Conservation (phyloP, 2,888 invertebrate species). For the Sympetrum striolatum region DNA sequence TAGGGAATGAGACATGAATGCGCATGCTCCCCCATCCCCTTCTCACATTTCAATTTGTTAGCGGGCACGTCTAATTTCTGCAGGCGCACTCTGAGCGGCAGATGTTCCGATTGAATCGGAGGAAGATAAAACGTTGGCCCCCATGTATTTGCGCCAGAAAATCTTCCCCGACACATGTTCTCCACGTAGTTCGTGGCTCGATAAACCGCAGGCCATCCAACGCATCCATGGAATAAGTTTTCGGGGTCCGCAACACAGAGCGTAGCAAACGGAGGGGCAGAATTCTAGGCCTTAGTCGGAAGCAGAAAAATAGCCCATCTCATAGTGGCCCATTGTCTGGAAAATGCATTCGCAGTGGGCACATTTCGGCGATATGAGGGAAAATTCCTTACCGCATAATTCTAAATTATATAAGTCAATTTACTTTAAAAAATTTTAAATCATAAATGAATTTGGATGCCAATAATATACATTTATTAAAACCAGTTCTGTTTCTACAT, state of each 20-base stretch:
- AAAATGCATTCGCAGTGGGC: too few species aligned
- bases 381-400: background rate
- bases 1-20: background rate
- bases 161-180: background rate
- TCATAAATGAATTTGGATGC: too few species aligned
- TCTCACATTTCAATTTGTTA: background rate
- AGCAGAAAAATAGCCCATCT: background rate
- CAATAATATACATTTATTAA: too few species aligned
- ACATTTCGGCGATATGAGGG: background rate
- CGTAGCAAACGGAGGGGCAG: background rate
- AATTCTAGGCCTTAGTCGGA: background rate
- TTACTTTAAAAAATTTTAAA: too few species aligned
- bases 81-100: background rate
- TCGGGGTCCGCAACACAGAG: background rate
- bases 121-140: background rate
- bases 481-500: too few species aligned
- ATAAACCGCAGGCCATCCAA: slow-evolving; percentile 10
- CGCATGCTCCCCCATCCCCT: background rate
- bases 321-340: too few species aligned
- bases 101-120: background rate
- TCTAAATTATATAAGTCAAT: background rate
- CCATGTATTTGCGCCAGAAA: background rate
- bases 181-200: background rate
- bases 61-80: background rate
- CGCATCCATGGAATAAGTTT: background rate